Percentiles rank a stretch among this genome's conserved stretches.
phyloP scores from a whole-genome alignment of 2,888 invertebrate species.

The Boloria euphrosyne region DNA sequence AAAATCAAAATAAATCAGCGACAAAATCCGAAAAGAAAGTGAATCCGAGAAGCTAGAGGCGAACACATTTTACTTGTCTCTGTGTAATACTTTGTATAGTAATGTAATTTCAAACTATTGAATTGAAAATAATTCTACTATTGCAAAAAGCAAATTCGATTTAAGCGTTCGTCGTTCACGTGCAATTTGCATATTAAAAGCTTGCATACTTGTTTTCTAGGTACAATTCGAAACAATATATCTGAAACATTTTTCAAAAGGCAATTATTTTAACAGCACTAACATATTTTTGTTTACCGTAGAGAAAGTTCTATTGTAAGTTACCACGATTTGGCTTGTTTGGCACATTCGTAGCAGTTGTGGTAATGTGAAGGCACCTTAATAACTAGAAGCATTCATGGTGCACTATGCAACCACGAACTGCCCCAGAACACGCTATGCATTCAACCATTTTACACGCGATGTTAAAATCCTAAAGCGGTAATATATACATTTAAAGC shows the following conservation, averaged over 20 bases:
- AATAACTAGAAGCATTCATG: conserved; percentile 2
- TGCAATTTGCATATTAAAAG: conserved; percentile 25
- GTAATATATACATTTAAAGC: conserved; percentile 5
- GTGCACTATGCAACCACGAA: conserved; percentile 26
- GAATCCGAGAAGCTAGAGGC: conserved; percentile 13
- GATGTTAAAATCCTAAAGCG: conserved; percentile 13
- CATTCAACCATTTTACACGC: conserved; percentile 19
- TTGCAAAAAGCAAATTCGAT: conserved; percentile 24
- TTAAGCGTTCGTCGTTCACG: conserved; percentile 25
- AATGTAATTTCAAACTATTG: conserved; percentile 27
- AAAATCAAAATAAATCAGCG: too few relatives aligned
- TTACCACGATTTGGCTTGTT: conserved; percentile 2
- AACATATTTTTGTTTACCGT: neutral
- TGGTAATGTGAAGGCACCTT: conserved; percentile 6
- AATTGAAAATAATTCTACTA: conserved; percentile 16
- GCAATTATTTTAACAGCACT: neutral
- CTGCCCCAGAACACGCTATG: conserved; percentile 20
- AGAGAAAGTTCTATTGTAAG: neutral
- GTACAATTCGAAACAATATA: neutral
- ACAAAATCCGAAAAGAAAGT: too few relatives aligned
- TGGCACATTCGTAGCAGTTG: neutral
- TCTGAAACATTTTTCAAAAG: neutral
- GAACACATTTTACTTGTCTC: conserved; percentile 23
- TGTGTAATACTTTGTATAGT: conserved; percentile 5
- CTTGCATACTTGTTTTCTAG: conserved; percentile 16